A percentile compares a stretch with the other conserved stretches of the same genome.
Conservation (phyloP, 2,113 vertebrate species). For the Aegithalos caudatus region DNA sequence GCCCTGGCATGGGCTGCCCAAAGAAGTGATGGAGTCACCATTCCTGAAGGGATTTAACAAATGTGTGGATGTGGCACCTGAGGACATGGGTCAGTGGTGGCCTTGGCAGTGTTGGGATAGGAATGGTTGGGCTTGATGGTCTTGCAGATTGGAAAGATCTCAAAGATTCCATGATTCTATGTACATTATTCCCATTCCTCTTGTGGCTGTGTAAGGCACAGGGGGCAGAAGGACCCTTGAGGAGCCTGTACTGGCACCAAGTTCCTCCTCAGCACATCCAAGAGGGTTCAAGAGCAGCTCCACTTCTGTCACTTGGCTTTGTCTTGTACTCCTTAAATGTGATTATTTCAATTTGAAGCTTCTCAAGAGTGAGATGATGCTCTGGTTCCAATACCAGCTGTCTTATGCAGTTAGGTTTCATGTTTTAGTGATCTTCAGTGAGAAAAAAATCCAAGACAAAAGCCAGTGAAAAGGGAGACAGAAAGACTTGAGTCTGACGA, state of each 20-base stretch:
- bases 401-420: neutral
- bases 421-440: neutral
- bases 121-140: neutral
- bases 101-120: neutral
- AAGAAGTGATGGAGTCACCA: too few relatives aligned
- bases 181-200: neutral
- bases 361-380: neutral
- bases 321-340: neutral
- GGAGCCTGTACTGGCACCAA: rapidly evolving
- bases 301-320: neutral
- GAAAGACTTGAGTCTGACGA: neutral
- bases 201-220: neutral
- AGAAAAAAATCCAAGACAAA: neutral
- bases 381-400: neutral
- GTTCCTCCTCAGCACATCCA: neutral
- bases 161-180: rapidly evolving
- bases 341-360: neutral
- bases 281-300: neutral
- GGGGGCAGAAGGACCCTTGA: neutral
- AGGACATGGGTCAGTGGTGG: neutral
- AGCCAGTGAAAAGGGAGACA: neutral
- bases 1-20: neutral
- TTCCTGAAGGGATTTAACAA: neutral
- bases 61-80: neutral
- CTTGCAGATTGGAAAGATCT: neutral